phyloP scores from a whole-genome alignment of 64 coral and sea anemone genomes.

The Actinia tenebrosa region DNA sequence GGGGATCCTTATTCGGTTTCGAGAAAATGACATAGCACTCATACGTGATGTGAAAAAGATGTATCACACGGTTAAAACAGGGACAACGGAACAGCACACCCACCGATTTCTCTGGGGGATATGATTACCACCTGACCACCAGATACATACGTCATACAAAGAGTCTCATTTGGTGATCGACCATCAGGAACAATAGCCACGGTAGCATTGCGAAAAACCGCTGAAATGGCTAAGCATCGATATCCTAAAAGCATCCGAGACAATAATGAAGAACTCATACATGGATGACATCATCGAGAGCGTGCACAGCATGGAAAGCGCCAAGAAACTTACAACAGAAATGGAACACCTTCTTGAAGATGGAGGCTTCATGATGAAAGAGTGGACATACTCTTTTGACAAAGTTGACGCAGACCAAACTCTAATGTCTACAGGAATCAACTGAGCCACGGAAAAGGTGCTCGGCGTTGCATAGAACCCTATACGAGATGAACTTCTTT shows the following conservation, averaged over 20 bases:
- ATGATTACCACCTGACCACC: constrained; percentile 35
- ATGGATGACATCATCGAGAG: constrained; percentile 27
- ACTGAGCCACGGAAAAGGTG: neutral
- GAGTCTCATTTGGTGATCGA: constrained; percentile 49
- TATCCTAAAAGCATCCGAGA: neutral
- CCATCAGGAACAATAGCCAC: constrained; percentile 46
- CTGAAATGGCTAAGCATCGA: neutral
- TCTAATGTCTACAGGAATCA: neutral
- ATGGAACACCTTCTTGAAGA: neutral
- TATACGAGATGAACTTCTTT: neutral
- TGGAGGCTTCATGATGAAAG: constrained; percentile 8
- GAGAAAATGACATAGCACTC: constrained; percentile 35
- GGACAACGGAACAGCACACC: neutral
- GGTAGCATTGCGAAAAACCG: constrained; percentile 42
- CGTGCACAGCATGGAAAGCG: neutral
- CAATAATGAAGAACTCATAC: neutral
- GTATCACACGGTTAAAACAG: constrained; percentile 9
- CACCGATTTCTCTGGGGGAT: constrained; percentile 52
- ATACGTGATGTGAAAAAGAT: constrained; percentile 18
- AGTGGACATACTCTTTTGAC: neutral
- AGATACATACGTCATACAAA: constrained; percentile 34
- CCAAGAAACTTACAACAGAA: neutral
- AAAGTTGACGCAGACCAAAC: neutral
- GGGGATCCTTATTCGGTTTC: constrained; percentile 40
- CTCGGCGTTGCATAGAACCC: neutral